phyloP scores from a whole-genome alignment of 2,888 invertebrate species.

The Trilocha varians region DNA sequence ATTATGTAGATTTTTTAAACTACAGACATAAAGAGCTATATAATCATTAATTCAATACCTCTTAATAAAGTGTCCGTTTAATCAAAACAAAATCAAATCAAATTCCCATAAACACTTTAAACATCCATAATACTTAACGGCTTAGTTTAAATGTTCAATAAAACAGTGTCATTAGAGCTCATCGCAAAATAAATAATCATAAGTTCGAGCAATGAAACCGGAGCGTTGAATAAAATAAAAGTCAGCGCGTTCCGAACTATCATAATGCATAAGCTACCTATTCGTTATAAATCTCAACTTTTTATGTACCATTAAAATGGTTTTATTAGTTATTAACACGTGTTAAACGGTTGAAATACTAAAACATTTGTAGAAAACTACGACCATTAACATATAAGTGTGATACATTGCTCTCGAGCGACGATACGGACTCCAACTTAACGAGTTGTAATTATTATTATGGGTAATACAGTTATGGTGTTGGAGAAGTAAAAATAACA shows the following conservation, averaged over 20 bases:
- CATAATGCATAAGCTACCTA: conserved; percentile 56
- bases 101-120: neutral
- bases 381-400: conserved; percentile 47
- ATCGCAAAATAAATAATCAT: conserved; percentile 11
- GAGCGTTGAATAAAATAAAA: conserved; percentile 30
- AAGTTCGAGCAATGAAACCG: conserved; percentile 40
- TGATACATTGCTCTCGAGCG: conserved; percentile 6
- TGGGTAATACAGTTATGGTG: no score
- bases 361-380: conserved; percentile 66
- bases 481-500: no score
- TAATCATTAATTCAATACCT: no score
- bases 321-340: conserved; percentile 73
- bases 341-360: conserved; percentile 62
- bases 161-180: conserved; percentile 7
- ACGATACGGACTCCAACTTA: neutral
- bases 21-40: no score
- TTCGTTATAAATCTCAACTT: conserved; percentile 69
- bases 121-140: neutral
- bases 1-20: no score
- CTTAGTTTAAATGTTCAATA: neutral
- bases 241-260: conserved; percentile 46
- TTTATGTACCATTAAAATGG: conserved; percentile 69
- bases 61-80: neutral
- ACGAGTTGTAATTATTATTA: neutral
- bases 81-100: neutral